Evolutionary conservation across 2,113 vertebrate genomes (phyloP).

Genomic region (Larimichthys crocea): DNA sequence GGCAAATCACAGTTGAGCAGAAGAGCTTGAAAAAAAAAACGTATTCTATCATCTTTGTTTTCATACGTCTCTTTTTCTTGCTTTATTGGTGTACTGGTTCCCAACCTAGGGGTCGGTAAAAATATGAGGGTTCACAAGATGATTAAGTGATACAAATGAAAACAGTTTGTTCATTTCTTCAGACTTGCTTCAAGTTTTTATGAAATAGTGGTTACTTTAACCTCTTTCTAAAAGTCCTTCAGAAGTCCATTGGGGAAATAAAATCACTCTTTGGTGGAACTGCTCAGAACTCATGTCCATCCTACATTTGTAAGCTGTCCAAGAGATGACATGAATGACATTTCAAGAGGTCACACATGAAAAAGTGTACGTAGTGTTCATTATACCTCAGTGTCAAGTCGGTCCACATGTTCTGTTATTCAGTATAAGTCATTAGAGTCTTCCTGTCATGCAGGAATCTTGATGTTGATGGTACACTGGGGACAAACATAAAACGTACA

Average conservation of each 20-base stretch:
- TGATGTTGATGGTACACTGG: neutral
- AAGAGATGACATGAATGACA: neutral
- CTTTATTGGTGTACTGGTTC: neutral
- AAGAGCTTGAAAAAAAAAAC: neutral
- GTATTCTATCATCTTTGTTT: neutral
- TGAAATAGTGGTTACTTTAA: neutral
- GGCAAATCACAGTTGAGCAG: constrained; percentile 37
- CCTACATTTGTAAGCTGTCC: neutral
- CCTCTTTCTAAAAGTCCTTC: neutral
- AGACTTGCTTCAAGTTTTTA: neutral
- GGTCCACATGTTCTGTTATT: neutral
- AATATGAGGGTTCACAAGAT: neutral
- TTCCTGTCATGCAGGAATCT: neutral
- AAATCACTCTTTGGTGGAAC: neutral
- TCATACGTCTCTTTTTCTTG: neutral
- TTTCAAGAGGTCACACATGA: neutral
- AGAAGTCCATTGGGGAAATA: neutral
- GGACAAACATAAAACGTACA: neutral
- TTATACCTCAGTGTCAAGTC: neutral
- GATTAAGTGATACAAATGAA: neutral
- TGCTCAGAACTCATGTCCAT: neutral
- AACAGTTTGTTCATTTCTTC: neutral
- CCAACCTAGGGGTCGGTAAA: neutral
- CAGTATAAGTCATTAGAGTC: neutral
- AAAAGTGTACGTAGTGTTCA: neutral